Conservation (phyloP, 2,888 invertebrate genomes). For the Harpagoxenus sublaevis region DNA sequence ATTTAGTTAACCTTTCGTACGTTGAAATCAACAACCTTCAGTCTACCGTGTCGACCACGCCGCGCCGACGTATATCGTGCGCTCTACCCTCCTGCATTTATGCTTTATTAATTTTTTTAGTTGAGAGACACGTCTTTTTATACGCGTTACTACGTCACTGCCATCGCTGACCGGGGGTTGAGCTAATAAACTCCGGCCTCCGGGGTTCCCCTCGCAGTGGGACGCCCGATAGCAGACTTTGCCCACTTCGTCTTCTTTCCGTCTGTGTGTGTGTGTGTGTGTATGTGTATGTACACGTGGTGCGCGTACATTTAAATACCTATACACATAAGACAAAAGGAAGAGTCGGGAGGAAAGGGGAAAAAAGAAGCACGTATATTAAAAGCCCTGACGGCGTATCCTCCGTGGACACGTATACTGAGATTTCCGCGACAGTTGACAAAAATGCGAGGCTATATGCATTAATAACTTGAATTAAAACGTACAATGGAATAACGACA, state of each 20-base stretch:
- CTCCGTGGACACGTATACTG: neutral
- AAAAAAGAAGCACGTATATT: conserved; percentile 5
- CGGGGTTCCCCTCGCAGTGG: conserved; percentile 73
- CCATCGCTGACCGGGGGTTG: conserved; percentile 75
- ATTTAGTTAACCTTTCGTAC: conserved; percentile 47
- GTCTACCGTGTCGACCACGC: conserved; percentile 11
- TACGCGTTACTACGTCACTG: conserved; percentile 42
- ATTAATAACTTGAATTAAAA: neutral
- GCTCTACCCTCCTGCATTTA: conserved; percentile 4
- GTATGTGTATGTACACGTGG: neutral
- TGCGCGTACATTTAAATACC: conserved; percentile 40
- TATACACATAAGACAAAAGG: conserved; percentile 25
- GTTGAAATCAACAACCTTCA: conserved; percentile 40
- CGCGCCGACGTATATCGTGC: neutral
- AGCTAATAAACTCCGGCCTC: conserved; percentile 81
- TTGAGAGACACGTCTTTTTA: conserved; percentile 37
- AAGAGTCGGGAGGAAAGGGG: neutral
- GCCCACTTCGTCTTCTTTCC: conserved; percentile 63
- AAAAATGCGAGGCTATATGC: neutral
- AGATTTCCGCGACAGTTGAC: conserved; percentile 4
- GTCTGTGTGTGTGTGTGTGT: conserved; percentile 48
- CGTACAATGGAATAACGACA: neutral
- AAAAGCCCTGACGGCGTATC: neutral
- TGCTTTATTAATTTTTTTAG: conserved; percentile 50
- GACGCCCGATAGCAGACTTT: conserved; percentile 75